Evolutionary conservation across 1,140 invertebrate species (phyloP).

Genomic region (Cydia splendana): DNA sequence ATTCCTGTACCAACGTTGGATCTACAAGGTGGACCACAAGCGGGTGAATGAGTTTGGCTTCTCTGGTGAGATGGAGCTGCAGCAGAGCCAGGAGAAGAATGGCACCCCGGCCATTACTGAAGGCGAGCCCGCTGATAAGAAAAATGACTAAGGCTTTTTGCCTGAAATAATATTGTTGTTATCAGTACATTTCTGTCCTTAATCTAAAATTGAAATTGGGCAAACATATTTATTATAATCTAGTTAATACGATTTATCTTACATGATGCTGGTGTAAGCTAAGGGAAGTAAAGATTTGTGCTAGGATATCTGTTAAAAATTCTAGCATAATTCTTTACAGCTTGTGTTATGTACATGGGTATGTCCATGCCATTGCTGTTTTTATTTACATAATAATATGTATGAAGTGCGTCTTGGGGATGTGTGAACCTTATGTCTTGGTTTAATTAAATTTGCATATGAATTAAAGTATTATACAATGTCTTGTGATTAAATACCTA

Average conservation of each 20-base stretch:
- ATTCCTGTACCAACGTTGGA: conserved; percentile 98
- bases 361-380: conserved; percentile 27
- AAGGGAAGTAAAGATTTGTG: conserved; percentile 13
- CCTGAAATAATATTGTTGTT: conserved; percentile 16
- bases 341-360: conserved; percentile 19
- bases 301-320: not conserved
- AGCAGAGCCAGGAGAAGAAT: conserved; percentile 67
- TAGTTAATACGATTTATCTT: conserved; percentile 21
- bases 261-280: conserved; percentile 22
- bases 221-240: conserved; percentile 22
- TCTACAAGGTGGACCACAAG: conserved; percentile 96
- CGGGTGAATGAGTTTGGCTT: conserved; percentile 98
- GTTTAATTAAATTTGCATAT: conserved; percentile 31
- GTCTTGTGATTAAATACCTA: conserved; percentile 32
- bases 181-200: conserved; percentile 20
- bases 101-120: conserved; percentile 64
- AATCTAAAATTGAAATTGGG: conserved; percentile 15
- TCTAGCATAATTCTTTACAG: not conserved
- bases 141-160: conserved; percentile 71
- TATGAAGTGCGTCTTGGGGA: not conserved
- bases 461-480: conserved; percentile 20
- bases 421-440: conserved; percentile 10
- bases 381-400: conserved; percentile 15
- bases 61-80: conserved; percentile 85
- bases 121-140: conserved; percentile 64